phyloP scores from a whole-genome alignment of 2,888 invertebrate species.

The Idaea aversata region DNA sequence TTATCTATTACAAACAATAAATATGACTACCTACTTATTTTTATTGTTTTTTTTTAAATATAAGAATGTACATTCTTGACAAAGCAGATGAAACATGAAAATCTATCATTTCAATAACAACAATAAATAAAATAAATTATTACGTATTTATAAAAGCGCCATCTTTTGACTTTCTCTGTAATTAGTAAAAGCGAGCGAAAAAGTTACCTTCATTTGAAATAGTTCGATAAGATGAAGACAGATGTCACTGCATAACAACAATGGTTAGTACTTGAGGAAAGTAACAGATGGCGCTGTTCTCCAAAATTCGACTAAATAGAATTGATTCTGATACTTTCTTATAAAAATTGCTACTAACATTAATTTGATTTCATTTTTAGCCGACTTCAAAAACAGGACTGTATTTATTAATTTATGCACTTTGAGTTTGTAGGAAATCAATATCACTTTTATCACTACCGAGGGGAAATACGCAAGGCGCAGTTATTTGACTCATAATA shows the following conservation, averaged over 20 bases:
- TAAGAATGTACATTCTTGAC: neutral
- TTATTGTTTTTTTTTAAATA: neutral
- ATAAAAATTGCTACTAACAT: too few species aligned
- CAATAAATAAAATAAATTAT: neutral
- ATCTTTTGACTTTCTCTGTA: neutral
- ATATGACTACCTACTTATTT: neutral
- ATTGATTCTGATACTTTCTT: too few species aligned
- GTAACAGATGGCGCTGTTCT: conserved; percentile 5
- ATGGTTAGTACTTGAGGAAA: neutral
- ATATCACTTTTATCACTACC: too few species aligned
- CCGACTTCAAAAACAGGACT: too few species aligned
- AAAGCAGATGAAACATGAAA: neutral
- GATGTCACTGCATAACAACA: conserved; percentile 19
- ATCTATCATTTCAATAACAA: neutral
- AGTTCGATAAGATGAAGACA: conserved; percentile 9
- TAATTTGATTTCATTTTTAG: too few species aligned
- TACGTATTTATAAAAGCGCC: neutral
- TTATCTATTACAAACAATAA: conserved; percentile 7
- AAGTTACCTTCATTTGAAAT: neutral
- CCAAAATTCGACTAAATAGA: too few species aligned
- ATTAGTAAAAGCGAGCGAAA: neutral
- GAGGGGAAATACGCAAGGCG: too few species aligned
- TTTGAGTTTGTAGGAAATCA: too few species aligned
- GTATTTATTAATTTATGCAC: too few species aligned
- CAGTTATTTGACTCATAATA: too few species aligned